Conservation (phyloP, 2,797 vertebrate species). For the Margarornis squamiger region DNA sequence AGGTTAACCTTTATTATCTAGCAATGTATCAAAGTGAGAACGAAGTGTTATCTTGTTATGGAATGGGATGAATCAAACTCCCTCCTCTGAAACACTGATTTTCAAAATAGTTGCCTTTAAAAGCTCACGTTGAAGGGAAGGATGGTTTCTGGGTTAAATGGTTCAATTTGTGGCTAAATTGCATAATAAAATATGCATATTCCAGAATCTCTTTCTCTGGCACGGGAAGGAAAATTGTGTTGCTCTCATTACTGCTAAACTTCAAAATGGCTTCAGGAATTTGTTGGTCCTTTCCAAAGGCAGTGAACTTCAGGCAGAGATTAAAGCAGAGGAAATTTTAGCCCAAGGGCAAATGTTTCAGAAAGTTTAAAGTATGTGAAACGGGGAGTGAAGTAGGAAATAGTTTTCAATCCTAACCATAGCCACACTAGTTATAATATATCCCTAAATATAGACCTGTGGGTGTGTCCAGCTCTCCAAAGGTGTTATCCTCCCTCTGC, state of each 20-base stretch:
- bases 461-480: not conserved
- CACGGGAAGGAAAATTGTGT: not conserved
- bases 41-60: not conserved
- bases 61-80: slow-evolving; percentile 42
- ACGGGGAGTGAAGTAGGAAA: slow-evolving; percentile 49
- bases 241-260: slow-evolving; percentile 53
- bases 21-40: not conserved
- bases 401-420: slow-evolving; percentile 51
- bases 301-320: slow-evolving; percentile 50
- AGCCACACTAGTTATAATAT: slow-evolving; percentile 31
- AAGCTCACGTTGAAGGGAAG: not conserved
- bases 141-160: not conserved
- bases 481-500: slow-evolving; percentile 35
- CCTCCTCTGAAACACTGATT: not conserved
- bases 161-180: slow-evolving; percentile 15
- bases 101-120: slow-evolving; percentile 15
- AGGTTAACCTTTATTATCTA: slow-evolving; percentile 32
- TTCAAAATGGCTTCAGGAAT: slow-evolving; percentile 59
- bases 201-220: slow-evolving; percentile 30
- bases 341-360: slow-evolving; percentile 61
- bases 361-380: slow-evolving; percentile 49
- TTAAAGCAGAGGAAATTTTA: slow-evolving; percentile 68
- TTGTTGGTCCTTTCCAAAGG: slow-evolving; percentile 40
- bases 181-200: not conserved
- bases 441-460: slow-evolving; percentile 42